These are phyloP conservation scores for Muntiacus muntjak DNA, from an alignment of 2,113 vertebrate species.

Conservation along the genomic window DNA sequence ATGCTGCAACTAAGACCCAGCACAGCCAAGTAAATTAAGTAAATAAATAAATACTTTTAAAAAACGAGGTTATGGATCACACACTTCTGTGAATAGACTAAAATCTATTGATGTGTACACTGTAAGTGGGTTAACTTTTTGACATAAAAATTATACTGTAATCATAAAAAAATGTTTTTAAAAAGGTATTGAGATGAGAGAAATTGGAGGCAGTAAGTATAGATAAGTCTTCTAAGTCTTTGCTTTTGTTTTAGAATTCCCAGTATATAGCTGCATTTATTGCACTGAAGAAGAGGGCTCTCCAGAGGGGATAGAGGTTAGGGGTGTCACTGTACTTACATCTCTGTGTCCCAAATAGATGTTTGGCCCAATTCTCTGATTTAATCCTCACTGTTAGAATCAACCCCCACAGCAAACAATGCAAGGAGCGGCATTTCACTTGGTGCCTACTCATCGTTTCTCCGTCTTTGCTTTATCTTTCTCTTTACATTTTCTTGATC, in stretches of 20 bases:
- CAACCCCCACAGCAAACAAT: no score
- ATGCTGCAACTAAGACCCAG: background rate
- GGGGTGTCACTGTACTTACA: background rate
- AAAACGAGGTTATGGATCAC: background rate
- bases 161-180: background rate
- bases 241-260: background rate
- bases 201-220: background rate
- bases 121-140: background rate
- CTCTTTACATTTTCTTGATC: background rate
- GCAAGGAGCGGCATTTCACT: background rate
- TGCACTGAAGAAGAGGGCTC: background rate
- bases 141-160: background rate
- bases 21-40: background rate
- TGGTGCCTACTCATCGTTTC: background rate
- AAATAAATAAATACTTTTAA: background rate
- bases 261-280: background rate
- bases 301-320: background rate
- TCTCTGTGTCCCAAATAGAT: background rate
- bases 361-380: background rate
- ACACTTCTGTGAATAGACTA: constrained; percentile 5
- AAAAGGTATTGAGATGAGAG: background rate
- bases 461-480: background rate
- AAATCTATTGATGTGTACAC: background rate
- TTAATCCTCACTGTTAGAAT: background rate
- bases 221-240: background rate